Evolutionary conservation across 2,797 vertebrate genomes (phyloP).

Genomic region (Prionace glauca): DNA sequence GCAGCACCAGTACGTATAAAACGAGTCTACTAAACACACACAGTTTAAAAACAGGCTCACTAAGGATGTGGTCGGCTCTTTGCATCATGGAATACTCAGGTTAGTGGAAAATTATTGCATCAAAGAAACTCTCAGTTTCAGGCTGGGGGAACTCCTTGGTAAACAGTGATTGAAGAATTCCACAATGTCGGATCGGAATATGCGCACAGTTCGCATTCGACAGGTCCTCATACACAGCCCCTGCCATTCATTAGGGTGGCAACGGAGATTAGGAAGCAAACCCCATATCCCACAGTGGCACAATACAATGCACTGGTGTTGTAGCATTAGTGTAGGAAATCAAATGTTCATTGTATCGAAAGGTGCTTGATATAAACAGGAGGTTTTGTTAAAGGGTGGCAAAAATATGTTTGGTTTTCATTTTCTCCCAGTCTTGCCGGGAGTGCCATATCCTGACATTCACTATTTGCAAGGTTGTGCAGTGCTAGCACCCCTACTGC

Average conservation of each 20-base stretch:
- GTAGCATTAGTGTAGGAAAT: not conserved
- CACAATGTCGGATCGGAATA: not conserved
- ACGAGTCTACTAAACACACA: not conserved
- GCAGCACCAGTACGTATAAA: not conserved
- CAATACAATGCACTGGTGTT: not conserved
- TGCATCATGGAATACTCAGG: slow-evolving; percentile 25
- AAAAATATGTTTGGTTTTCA: not conserved
- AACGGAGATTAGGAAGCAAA: not conserved
- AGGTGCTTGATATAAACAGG: not conserved
- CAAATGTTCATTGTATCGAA: not conserved
- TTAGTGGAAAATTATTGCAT: slow-evolving; percentile 26
- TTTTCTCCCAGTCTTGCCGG: not conserved
- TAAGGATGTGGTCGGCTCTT: slow-evolving; percentile 1
- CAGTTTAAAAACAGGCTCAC: not conserved
- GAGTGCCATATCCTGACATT: too few species aligned
- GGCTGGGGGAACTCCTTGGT: slow-evolving; percentile 20
- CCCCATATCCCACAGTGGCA: not conserved
- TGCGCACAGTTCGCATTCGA: not conserved
- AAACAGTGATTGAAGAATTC: slow-evolving; percentile 22
- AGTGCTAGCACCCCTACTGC: too few species aligned
- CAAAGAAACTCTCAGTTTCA: slow-evolving; percentile 31
- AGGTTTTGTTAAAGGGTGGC: not conserved
- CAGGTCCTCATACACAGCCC: not conserved
- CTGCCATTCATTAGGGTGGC: not conserved
- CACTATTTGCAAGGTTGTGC: too few species aligned